These are phyloP conservation scores for Caenorhabditis auriculariae DNA, from an alignment of 2,888 invertebrate genomes.

Conservation along the genomic window DNA sequence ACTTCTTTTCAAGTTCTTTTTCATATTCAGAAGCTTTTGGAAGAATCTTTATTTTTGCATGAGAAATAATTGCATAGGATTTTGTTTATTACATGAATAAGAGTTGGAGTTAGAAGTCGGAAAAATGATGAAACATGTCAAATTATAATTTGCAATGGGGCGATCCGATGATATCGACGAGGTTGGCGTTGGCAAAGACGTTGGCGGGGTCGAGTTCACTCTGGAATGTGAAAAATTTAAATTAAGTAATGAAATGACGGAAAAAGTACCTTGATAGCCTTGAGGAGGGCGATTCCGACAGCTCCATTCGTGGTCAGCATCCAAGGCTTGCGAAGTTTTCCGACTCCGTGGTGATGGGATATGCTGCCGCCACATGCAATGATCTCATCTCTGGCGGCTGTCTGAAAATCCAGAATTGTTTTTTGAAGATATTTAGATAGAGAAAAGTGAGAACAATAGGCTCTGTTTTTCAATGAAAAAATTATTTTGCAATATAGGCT, in stretches of 20 bases:
- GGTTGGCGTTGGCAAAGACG: conserved; percentile 86
- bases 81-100: no score
- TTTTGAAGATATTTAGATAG: no score
- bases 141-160: conserved; percentile 33
- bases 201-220: conserved; percentile 86
- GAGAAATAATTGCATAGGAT: no score
- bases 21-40: no score
- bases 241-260: not conserved
- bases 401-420: no score
- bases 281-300: conserved; percentile 77
- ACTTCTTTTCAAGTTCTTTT: no score
- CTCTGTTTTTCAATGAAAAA: no score
- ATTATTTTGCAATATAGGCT: no score
- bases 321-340: conserved; percentile 83
- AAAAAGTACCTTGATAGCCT: conserved; percentile 75
- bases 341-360: conserved; percentile 87
- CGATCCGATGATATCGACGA: conserved; percentile 66
- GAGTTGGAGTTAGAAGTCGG: no score
- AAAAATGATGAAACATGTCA: not conserved
- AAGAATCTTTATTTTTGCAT: no score
- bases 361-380: conserved; percentile 85
- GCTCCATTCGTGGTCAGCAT: conserved; percentile 81
- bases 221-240: conserved; percentile 22
- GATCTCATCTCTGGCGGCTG: conserved; percentile 85
- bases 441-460: no score